phyloP scores from a whole-genome alignment of 1,140 invertebrate genomes.

The Drosophila elegans region DNA sequence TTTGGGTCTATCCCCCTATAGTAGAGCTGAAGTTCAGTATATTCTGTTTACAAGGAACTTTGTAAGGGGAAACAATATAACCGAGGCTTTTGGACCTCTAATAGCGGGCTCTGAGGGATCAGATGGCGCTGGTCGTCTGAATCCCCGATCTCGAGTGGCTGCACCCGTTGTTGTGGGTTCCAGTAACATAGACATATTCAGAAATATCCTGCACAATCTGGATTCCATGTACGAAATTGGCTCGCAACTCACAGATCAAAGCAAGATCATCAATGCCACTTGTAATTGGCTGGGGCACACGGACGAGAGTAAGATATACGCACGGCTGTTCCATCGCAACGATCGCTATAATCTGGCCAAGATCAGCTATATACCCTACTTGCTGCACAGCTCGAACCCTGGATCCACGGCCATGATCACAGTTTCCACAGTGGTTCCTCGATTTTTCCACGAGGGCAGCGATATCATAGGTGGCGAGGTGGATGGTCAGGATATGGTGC shows the following conservation, averaged over 20 bases:
- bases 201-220: slow-evolving; percentile 97
- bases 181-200: slow-evolving; percentile 94
- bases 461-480: slow-evolving; percentile 94
- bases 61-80: slow-evolving; percentile 93
- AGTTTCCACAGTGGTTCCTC: slow-evolving; percentile 90
- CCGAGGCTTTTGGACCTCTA: slow-evolving; percentile 92
- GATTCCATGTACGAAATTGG: slow-evolving; percentile 96
- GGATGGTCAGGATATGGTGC: slow-evolving; percentile 92
- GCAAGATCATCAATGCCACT: slow-evolving; percentile 96
- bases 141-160: slow-evolving; percentile 94
- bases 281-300: slow-evolving; percentile 96
- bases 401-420: slow-evolving; percentile 87
- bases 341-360: slow-evolving; percentile 96
- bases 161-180: slow-evolving; percentile 95
- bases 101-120: slow-evolving; percentile 87
- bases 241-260: slow-evolving; percentile 97
- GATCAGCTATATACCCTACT: slow-evolving; percentile 93
- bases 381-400: slow-evolving; percentile 93
- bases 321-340: slow-evolving; percentile 94
- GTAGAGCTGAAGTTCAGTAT: slow-evolving; percentile 89
- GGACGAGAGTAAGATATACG: slow-evolving; percentile 91
- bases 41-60: slow-evolving; percentile 95
- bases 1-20: slow-evolving; percentile 94
- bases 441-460: slow-evolving; percentile 89
- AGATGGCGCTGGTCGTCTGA: slow-evolving; percentile 86